Evolutionary conservation across 2,797 vertebrate species (phyloP).

Genomic region (Gadopsis marmoratus): DNA sequence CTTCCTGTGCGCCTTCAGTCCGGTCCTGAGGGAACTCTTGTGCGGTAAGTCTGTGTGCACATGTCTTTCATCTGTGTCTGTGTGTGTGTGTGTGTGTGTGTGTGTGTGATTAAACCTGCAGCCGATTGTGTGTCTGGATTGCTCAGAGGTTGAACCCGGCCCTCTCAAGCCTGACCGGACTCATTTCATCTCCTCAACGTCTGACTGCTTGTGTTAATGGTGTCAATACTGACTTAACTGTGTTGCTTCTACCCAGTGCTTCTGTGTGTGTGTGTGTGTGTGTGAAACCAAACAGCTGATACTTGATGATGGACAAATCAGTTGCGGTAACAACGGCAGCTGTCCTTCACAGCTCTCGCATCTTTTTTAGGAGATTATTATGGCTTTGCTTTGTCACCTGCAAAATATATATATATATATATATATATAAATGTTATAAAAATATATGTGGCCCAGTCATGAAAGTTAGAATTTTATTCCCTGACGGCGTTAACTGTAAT

Average conservation of each 20-base stretch:
- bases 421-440: too few species aligned
- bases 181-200: constrained; percentile 64
- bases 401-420: not conserved
- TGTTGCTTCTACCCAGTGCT: constrained; percentile 45
- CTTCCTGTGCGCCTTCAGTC: not conserved
- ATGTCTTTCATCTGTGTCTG: constrained; percentile 6
- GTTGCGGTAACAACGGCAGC: not conserved
- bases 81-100: constrained; percentile 27
- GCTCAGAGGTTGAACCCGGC: constrained; percentile 33
- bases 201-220: constrained; percentile 63
- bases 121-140: constrained; percentile 27
- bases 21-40: constrained; percentile 12
- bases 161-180: constrained; percentile 44
- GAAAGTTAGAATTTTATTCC: too few species aligned
- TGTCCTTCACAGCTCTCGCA: not conserved
- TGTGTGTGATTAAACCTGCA: constrained; percentile 59
- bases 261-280: constrained; percentile 48
- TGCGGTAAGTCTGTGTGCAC: constrained; percentile 5
- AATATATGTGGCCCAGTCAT: too few species aligned
- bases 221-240: constrained; percentile 60
- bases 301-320: not conserved
- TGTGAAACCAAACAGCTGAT: constrained; percentile 14
- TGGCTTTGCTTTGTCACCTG: not conserved
- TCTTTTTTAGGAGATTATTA: not conserved
- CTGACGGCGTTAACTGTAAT: too few species aligned